Percentiles rank a stretch among this genome's conserved stretches.
These are phyloP conservation scores for Pandemis cinnamomeana DNA, from an alignment of 2,888 invertebrate genomes.

Conservation along the genomic window DNA sequence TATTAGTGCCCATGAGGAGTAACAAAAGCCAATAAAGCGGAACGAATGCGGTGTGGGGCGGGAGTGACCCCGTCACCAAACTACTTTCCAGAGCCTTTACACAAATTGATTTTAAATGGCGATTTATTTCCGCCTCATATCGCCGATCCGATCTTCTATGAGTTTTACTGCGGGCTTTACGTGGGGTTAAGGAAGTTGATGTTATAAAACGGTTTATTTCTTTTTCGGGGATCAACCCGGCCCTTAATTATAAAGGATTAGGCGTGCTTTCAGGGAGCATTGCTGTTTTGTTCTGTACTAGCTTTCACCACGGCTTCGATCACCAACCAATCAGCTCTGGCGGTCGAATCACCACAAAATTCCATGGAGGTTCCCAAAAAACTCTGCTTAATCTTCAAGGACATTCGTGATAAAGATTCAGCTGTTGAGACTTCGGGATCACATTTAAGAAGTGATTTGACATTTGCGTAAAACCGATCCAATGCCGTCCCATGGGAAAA, in stretches of 20 bases:
- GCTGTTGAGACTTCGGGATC: too few relatives aligned
- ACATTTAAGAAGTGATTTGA: too few relatives aligned
- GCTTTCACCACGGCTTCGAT: neutral
- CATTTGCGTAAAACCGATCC: too few relatives aligned
- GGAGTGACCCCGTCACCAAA: slow-evolving; percentile 62
- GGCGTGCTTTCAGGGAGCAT: slow-evolving; percentile 45
- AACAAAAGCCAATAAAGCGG: slow-evolving; percentile 45
- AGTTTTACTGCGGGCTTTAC: slow-evolving; percentile 81
- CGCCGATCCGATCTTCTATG: slow-evolving; percentile 82
- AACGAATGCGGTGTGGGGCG: slow-evolving; percentile 44
- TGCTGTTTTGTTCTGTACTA: neutral
- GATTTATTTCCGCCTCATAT: slow-evolving; percentile 84
- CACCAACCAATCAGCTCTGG: too few relatives aligned
- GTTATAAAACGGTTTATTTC: slow-evolving; percentile 84
- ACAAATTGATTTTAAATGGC: slow-evolving; percentile 85
- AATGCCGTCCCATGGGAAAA: too few relatives aligned
- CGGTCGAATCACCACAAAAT: too few relatives aligned
- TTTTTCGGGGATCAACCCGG: slow-evolving; percentile 71
- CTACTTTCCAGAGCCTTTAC: slow-evolving; percentile 79
- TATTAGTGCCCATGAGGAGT: slow-evolving; percentile 37
- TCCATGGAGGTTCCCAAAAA: too few relatives aligned
- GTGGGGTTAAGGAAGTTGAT: slow-evolving; percentile 79
- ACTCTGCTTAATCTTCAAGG: too few relatives aligned
- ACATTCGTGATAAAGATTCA: too few relatives aligned
- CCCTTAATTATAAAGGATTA: slow-evolving; percentile 74